These are phyloP conservation scores for Pilophorus perplexus DNA, from an alignment of 2,888 invertebrate genomes.

Conservation along the genomic window DNA sequence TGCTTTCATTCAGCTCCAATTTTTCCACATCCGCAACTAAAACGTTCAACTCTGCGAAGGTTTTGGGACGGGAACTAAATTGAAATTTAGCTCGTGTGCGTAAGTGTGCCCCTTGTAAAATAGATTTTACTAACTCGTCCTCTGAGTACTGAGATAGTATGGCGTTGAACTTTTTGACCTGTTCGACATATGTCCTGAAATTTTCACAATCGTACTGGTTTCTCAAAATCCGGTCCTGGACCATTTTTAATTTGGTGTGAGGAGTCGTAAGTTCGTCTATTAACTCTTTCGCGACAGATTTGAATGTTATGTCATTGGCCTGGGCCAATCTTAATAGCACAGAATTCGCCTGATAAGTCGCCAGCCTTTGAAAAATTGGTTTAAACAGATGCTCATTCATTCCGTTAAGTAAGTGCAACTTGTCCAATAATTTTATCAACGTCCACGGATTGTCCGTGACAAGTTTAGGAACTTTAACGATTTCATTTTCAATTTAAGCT, in stretches of 20 bases:
- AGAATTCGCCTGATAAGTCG: conserved; percentile 14
- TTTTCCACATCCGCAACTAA: too few species aligned
- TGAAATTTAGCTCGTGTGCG: conserved; percentile 5
- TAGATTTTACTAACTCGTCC: background rate
- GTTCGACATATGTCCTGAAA: conserved; percentile 8
- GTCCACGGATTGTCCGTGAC: conserved; percentile 11
- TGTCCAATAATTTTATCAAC: conserved; percentile 1
- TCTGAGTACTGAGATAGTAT: conserved; percentile 3
- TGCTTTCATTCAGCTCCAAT: conserved; percentile 3
- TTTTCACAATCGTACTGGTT: background rate
- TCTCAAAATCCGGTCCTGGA: background rate
- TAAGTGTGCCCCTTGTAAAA: conserved; percentile 23
- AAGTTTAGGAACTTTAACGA: background rate
- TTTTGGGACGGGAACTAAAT: too few species aligned
- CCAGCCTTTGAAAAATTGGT: conserved; percentile 8
- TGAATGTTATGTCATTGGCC: background rate
- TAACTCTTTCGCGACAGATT: background rate
- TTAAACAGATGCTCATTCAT: too few species aligned
- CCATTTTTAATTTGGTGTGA: too few species aligned
- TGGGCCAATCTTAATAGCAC: background rate
- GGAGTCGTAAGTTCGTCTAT: conserved; percentile 24
- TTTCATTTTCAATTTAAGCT: too few species aligned
- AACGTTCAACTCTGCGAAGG: conserved; percentile 3
- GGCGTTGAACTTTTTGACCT: background rate
- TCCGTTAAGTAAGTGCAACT: background rate